phyloP scores from a whole-genome alignment of 1,140 invertebrate species.

The Ylistrum balloti region DNA sequence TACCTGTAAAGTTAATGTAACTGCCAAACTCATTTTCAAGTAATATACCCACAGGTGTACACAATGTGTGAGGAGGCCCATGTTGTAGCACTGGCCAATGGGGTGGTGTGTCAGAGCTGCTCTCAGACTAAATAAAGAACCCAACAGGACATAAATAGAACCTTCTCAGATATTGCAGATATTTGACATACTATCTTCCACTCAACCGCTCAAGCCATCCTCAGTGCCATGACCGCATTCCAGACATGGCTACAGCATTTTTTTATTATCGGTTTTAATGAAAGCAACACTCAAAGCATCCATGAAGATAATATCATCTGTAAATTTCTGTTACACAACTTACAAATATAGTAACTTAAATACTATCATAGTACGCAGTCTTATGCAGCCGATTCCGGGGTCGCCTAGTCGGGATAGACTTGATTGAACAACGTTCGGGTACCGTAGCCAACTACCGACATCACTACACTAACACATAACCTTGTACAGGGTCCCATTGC shows the following conservation, averaged over 20 bases:
- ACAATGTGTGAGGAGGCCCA: constrained; percentile 30
- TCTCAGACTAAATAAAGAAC: constrained; percentile 39
- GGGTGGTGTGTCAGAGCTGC: constrained; percentile 25
- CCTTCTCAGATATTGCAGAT: constrained; percentile 24
- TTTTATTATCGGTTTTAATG: constrained; percentile 9
- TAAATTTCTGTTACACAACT: constrained; percentile 14
- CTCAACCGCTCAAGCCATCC: constrained; percentile 30
- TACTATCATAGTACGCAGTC: constrained; percentile 10
- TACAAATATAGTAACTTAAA: not conserved
- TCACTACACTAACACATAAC: not conserved
- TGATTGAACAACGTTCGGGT: constrained; percentile 7
- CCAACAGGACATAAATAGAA: constrained; percentile 33
- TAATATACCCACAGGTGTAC: constrained; percentile 7
- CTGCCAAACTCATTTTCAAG: constrained; percentile 24
- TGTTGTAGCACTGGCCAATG: constrained; percentile 37
- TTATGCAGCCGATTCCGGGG: not conserved
- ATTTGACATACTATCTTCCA: constrained; percentile 39
- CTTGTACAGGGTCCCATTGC: not conserved
- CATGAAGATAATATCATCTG: not conserved
- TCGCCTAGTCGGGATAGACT: not conserved
- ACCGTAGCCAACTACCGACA: not conserved
- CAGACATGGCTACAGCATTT: constrained; percentile 9
- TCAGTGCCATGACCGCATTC: constrained; percentile 24
- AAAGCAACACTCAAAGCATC: constrained; percentile 7
- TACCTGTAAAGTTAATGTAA: constrained; percentile 29